Conservation (phyloP, 2,888 invertebrate genomes). For the Eupeodes luniger region DNA sequence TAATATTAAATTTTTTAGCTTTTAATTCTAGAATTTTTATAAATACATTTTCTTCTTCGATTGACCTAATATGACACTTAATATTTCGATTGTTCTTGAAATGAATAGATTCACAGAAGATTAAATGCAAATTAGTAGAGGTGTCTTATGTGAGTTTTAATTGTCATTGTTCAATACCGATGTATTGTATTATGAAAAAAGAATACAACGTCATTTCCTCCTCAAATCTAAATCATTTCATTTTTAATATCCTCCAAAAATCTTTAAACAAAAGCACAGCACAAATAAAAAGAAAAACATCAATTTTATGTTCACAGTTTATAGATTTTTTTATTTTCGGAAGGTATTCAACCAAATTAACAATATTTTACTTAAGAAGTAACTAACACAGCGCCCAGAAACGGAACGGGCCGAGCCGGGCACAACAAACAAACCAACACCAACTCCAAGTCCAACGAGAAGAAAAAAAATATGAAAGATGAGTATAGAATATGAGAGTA, state of each 20-base stretch:
- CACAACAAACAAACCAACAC: constrained; percentile 17
- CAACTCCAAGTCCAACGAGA: constrained; percentile 23
- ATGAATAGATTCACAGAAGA: not conserved
- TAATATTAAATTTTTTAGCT: no score
- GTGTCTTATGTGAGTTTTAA: not conserved
- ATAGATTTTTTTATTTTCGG: constrained; percentile 30
- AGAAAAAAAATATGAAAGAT: constrained; percentile 43
- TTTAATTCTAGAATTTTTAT: no score
- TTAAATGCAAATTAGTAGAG: not conserved
- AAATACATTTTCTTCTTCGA: no score
- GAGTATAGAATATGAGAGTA: constrained; percentile 64
- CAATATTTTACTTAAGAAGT: constrained; percentile 49
- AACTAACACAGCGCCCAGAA: no score
- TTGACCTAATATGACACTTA: no score
- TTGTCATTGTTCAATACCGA: not conserved
- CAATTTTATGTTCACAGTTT: constrained; percentile 71
- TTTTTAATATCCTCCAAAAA: constrained; percentile 51
- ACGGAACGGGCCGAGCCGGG: constrained; percentile 12
- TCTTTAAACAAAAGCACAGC: not conserved
- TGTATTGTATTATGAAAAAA: not conserved
- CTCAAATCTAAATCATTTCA: constrained; percentile 58
- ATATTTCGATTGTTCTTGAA: no score
- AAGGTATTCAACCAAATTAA: constrained; percentile 29
- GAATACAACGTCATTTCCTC: constrained; percentile 1
- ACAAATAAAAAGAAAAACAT: constrained; percentile 28